These are phyloP conservation scores for Polypterus bichir DNA, from an alignment of 2,113 vertebrate species.

Conservation along the genomic window DNA sequence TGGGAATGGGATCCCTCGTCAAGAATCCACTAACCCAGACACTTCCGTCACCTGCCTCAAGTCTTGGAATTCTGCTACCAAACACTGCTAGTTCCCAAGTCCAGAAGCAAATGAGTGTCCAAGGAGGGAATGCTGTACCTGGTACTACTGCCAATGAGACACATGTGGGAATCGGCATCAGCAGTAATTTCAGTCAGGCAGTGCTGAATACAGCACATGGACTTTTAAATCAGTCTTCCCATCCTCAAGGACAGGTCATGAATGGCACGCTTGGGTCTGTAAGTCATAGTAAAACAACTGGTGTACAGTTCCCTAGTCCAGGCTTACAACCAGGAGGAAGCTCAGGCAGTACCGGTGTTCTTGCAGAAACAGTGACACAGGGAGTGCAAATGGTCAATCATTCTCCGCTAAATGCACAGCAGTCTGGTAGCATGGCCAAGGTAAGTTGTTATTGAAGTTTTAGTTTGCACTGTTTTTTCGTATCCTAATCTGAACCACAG, in stretches of 20 bases:
- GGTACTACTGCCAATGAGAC: conserved; percentile 65
- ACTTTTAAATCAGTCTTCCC: conserved; percentile 72
- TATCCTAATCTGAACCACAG: too few relatives aligned
- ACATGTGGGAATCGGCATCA: conserved; percentile 69
- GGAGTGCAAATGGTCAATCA: conserved; percentile 75
- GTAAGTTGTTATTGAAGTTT: conserved; percentile 42
- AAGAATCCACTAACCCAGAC: conserved; percentile 74
- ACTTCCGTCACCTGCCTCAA: conserved; percentile 39
- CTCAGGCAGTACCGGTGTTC: conserved; percentile 58
- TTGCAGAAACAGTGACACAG: conserved; percentile 84
- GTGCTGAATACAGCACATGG: conserved; percentile 78
- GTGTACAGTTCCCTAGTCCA: conserved; percentile 74
- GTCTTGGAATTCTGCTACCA: conserved; percentile 53
- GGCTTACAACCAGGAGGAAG: conserved; percentile 36
- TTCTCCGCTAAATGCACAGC: conserved; percentile 63
- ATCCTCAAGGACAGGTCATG: conserved; percentile 77
- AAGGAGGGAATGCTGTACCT: conserved; percentile 47
- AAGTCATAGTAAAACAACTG: conserved; percentile 66
- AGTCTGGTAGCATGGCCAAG: conserved; percentile 84
- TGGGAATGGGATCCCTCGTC: conserved; percentile 55
- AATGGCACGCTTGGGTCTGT: conserved; percentile 78
- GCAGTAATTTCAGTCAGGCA: conserved; percentile 70
- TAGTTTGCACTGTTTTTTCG: background rate
- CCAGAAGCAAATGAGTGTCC: conserved; percentile 65
- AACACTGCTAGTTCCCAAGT: conserved; percentile 68